Evolutionary conservation across 1,140 invertebrate species (phyloP), one percentile per base, ranked within the genome.

Genomic region (Sarcophaga bullata): DNA sequence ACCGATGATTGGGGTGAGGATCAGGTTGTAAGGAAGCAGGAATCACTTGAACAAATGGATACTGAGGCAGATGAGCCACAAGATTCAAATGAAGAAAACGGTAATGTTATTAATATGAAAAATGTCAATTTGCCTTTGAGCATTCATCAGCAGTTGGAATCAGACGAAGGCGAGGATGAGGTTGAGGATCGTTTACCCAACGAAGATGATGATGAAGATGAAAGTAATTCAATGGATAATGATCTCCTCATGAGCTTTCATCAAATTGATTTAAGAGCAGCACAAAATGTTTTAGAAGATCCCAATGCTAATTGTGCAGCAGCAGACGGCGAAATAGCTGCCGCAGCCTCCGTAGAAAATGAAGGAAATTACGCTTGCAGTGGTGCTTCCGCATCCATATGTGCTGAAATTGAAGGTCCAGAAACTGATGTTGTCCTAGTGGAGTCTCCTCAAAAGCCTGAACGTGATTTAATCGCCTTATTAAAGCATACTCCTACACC

Each of bases 1-100:
- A 94, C 93, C 0, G 93, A 95, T 87, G 93, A 95, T 84, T 95
- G 94, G 94, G 94, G 92, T 1, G 92, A 93, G 75, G 91, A 17
- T 50, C 8, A 80, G 48, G 11, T 6, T 25, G 49, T 78, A 0
- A 80, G 25, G 17, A n/a, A 72, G 0, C 80, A 49, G 19, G 82
- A 80, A 8, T 73, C 84, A 9, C 83, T 85, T 10, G 86, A 89
- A 80, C 85, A 85, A 8, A 89, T 89, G 88, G 88, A 90, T 80
- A 82, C 85, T 15, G 86, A 86, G 0, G 86, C 85, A 52, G 91
- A 82, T 91, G 87, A 94, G 84, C 91, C 92, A 6, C 88, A 89
- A n/a, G 93, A 93, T 86, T 87, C 90, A 25, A 90, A 91, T 52
- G 92, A 93, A 86, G 91, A 92, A 85, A 94, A 94, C 90, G 92